Conservation (phyloP, 2,797 vertebrate species). For the Melanotaenia boesemani region DNA sequence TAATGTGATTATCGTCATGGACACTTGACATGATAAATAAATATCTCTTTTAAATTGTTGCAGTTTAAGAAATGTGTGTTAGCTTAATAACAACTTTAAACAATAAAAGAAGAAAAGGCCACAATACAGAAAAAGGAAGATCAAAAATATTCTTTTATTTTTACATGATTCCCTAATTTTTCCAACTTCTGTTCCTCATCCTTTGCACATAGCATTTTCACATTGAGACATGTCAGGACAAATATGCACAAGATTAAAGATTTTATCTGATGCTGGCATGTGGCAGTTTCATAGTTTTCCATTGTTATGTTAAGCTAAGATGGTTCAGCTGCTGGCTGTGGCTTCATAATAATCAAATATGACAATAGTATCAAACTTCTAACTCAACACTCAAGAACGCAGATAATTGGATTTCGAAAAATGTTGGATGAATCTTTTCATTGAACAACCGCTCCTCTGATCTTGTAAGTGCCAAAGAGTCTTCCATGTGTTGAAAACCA, state of each 20-base stretch:
- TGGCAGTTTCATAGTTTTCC: not conserved
- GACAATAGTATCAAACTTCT: not conserved
- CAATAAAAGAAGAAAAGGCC: not conserved
- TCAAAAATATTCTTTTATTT: not conserved
- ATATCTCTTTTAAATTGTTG: too few species aligned
- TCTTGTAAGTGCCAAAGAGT: conserved; percentile 72
- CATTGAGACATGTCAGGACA: too few species aligned
- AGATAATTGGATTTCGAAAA: conserved; percentile 10
- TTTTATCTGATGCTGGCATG: too few species aligned
- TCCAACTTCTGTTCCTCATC: not conserved
- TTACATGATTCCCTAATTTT: not conserved
- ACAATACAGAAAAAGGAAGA: not conserved
- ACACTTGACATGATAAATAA: too few species aligned
- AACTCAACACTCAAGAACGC: not conserved
- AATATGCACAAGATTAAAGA: too few species aligned
- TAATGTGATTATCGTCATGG: too few species aligned
- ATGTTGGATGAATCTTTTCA: conserved; percentile 7
- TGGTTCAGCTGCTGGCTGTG: not conserved
- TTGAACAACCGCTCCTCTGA: conserved; percentile 8
- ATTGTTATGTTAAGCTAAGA: conserved; percentile 9
- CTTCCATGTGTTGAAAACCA: conserved; percentile 28
- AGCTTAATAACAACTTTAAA: not conserved
- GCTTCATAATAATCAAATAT: not conserved
- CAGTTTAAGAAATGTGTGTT: not conserved
- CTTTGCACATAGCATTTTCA: too few species aligned